Evolutionary conservation across 1,140 invertebrate genomes (phyloP), one percentile per base, ranked within the genome.

Genomic region (Heterodera schachtii): DNA sequence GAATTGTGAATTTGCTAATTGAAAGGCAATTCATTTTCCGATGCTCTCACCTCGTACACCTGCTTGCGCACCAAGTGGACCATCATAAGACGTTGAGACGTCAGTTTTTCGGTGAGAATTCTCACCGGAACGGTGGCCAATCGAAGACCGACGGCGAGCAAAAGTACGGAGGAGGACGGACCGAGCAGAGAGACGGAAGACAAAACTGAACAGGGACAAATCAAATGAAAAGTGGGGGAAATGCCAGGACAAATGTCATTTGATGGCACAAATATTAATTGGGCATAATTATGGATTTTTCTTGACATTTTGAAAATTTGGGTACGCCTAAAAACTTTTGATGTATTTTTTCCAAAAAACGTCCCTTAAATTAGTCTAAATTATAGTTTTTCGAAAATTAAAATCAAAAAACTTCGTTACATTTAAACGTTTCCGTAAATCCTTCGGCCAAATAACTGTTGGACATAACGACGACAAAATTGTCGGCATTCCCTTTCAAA

Each of bases 71-170:
- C 66, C 13, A 76, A n/a, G 46, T 77, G 78, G 47, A 52, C 80
- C 9, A 80, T 83, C 60, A 81, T 79, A 78, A 84, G 73, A 3
- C 80, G 47, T 44, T 84, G 87, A 49, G 86, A 87, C n/a, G 86
- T 84, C 41, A 88, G 80, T 41, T 84, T 70, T 82, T 87, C 86
- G 31, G 86, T 82, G 80, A 57, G 75, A 0, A 66, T 44, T 44
- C 19, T 64, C 3, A 76, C 31, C 19, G 75, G 60, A 7, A 73
- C 21, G 7, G 66, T 64, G 52, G 73, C 19, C 8, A 73, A 44
- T 21, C 43, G n/a, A 19, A 49, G 46, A 21, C 57, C 57, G 2
- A 64, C 19, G 19, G 13, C 19, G 13, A 64, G 8, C 57, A 64
- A 5, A 11, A 64, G 16, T n/a, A 64, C 57, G 16, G 57, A 2